Base-by-base conservation (phyloP, 2,797 vertebrate species). In the Phrynocephalus guinanensis region DNA sequence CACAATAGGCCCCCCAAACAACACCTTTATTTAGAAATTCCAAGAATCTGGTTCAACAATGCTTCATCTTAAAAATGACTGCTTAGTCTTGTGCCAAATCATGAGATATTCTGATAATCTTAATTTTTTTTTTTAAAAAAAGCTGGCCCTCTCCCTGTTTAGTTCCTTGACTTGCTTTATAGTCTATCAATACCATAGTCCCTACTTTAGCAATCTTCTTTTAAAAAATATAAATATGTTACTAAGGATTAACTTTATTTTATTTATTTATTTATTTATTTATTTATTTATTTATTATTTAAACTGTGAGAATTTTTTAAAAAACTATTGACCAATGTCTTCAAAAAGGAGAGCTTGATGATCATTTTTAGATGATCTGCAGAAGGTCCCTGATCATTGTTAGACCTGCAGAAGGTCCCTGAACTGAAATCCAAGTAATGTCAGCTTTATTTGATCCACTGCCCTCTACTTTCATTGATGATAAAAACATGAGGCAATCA, bases 1-100 rank as follows among this genome's bases (percentile, higher is more conserved):
- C 30, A 87, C 76, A 86, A 88, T 82, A 67, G 83, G 30, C 26
- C 66, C 38, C 71, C 80, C 75, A 87, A 56, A 67, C 20, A 90
- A 48, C 50, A 22, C 28, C 30, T 79, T 80, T 48, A 48, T 60
- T 81, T 76, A 52, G 72, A 52, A 44, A 79, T 75, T 79, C 56
- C 30, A 67, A 89, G 76, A 52, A 66, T 15, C 5, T 5, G 52
- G 15, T 7, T 76, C 68, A 44, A 33, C 6, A 82, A n/a, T 68
- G 33, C 26, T 76, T 44, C 83, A 76, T 38, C 8, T n/a, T 16
- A 56, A 81, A 81, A 76, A 85, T 33, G 66, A 84, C 28, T 38
- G 15, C 56, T 48, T 88, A 20, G 1, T 15, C 30, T 30, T 56
- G 50, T 33, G 13, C 56, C 70, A 82, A 82, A 11, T 63, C 44